These are phyloP conservation scores for Danio choprae DNA, from an alignment of 2,797 vertebrate species.

Conservation along the genomic window DNA sequence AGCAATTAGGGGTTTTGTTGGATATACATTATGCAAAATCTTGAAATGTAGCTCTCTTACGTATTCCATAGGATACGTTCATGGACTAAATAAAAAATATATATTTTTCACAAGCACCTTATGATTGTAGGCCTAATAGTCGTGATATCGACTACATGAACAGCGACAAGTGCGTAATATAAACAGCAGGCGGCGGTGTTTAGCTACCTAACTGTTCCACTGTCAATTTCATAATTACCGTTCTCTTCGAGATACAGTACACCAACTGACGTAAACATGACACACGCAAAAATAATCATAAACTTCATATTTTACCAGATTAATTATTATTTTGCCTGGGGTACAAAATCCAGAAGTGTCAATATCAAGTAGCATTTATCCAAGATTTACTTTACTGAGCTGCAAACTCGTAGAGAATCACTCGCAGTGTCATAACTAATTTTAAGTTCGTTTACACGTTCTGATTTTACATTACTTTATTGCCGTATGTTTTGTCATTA, in stretches of 20 bases:
- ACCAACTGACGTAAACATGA: neutral
- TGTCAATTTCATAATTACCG: neutral
- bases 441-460: neutral
- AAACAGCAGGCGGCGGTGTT: constrained; percentile 26
- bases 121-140: too few species aligned
- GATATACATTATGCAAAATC: too few species aligned
- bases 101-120: too few species aligned
- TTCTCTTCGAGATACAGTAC: neutral
- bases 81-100: too few species aligned
- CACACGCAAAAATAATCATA: neutral
- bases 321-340: neutral
- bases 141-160: too few species aligned
- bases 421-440: neutral
- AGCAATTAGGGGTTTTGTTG: too few species aligned
- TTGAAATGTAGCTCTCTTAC: too few species aligned
- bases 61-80: too few species aligned
- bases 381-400: neutral
- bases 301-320: neutral
- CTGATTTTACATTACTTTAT: neutral
- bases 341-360: neutral
- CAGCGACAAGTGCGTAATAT: neutral
- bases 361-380: neutral
- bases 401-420: neutral
- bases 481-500: neutral
- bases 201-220: neutral